Evolutionary conservation across 2,888 invertebrate species (phyloP).

Genomic region (Netelia fuscicornis): DNA sequence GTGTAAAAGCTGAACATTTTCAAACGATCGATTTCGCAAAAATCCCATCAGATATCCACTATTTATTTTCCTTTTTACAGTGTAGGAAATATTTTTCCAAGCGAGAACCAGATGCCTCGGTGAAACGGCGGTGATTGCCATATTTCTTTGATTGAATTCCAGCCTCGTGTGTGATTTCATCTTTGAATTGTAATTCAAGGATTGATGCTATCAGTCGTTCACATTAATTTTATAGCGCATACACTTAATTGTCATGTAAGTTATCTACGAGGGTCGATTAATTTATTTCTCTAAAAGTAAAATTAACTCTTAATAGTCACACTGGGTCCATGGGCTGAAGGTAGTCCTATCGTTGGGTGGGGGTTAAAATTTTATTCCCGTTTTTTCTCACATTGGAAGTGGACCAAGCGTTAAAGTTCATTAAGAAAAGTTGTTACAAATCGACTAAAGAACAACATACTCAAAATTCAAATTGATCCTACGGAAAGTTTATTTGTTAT

Average conservation of each 20-base stretch:
- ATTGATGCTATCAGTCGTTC: not conserved
- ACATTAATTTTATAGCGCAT: not conserved
- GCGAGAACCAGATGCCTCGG: constrained; percentile 73
- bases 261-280: not conserved
- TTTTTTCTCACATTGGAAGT: too few relatives aligned
- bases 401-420: too few relatives aligned
- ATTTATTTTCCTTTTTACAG: constrained; percentile 72
- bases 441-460: too few relatives aligned
- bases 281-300: not conserved
- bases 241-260: not conserved
- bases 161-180: constrained; percentile 58
- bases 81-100: constrained; percentile 79
- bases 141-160: constrained; percentile 48
- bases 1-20: constrained; percentile 86
- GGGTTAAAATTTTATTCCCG: too few relatives aligned
- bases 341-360: too few relatives aligned
- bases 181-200: constrained; percentile 52
- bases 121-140: constrained; percentile 2
- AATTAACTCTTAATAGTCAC: too few relatives aligned
- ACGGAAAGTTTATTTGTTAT: too few relatives aligned
- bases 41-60: constrained; percentile 83
- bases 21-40: constrained; percentile 85
- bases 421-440: too few relatives aligned
- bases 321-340: too few relatives aligned
- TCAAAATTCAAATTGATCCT: too few relatives aligned